These are phyloP conservation scores for Reticulitermes lucifugus DNA, from an alignment of 2,888 invertebrate species.

Conservation along the genomic window DNA sequence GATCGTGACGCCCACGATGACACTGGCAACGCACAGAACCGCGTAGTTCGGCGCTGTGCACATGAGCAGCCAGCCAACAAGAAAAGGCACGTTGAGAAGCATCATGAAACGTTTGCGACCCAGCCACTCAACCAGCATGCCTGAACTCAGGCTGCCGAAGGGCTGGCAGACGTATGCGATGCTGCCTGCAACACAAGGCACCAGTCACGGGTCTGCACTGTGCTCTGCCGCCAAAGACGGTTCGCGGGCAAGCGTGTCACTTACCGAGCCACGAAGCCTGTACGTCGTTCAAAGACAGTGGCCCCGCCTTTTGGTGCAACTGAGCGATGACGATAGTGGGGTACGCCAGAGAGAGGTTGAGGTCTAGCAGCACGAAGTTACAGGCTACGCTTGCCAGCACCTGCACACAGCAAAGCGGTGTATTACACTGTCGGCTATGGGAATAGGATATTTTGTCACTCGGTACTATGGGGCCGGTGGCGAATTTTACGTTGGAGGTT, in stretches of 20 bases:
- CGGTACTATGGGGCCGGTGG: neutral
- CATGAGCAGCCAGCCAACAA: conserved; percentile 69
- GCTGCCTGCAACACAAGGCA: conserved; percentile 63
- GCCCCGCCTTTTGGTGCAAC: neutral
- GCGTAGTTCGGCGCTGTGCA: conserved; percentile 66
- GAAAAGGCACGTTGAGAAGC: conserved; percentile 69
- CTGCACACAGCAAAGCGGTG: neutral
- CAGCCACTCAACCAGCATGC: conserved; percentile 67
- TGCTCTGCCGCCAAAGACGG: neutral
- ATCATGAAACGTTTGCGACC: conserved; percentile 69
- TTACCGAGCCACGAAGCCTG: conserved; percentile 31
- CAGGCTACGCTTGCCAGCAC: conserved; percentile 25
- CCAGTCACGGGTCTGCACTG: neutral
- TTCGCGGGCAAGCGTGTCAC: neutral
- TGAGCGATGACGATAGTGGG: conserved; percentile 35
- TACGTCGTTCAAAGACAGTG: neutral
- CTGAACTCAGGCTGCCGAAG: conserved; percentile 69
- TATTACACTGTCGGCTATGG: neutral
- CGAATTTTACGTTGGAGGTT: too few relatives aligned
- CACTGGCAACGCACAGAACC: conserved; percentile 66
- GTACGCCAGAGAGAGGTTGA: conserved; percentile 11
- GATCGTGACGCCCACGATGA: conserved; percentile 69
- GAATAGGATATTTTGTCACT: neutral
- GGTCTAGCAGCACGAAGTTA: conserved; percentile 33
- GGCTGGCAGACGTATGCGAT: conserved; percentile 71